Evolutionary conservation across 2,113 vertebrate species (phyloP).

Genomic region (Myotis lucifugus): DNA sequence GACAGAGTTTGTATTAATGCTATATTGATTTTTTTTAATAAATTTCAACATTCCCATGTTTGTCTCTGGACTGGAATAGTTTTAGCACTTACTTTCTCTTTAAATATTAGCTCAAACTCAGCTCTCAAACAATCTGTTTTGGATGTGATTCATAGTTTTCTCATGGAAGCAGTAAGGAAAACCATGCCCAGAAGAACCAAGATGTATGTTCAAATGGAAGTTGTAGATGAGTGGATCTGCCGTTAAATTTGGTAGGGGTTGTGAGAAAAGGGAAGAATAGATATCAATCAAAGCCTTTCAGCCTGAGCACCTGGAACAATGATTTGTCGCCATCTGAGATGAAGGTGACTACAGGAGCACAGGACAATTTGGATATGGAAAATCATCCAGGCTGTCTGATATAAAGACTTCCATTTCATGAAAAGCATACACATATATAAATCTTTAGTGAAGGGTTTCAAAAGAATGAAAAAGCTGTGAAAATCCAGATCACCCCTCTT

Average conservation of each 20-base stretch:
- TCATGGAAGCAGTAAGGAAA: slow-evolving; percentile 24
- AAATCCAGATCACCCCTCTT: not conserved
- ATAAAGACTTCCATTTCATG: not conserved
- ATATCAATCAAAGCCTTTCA: not conserved
- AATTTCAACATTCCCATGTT: not conserved
- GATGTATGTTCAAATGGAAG: not conserved
- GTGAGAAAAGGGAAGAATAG: not conserved
- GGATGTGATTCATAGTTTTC: not conserved
- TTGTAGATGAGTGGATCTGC: not conserved
- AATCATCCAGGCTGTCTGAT: not conserved
- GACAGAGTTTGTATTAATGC: not conserved
- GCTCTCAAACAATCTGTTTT: not conserved
- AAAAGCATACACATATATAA: not conserved
- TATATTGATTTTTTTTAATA: not conserved
- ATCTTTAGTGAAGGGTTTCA: slow-evolving; percentile 10
- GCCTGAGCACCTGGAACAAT: not conserved
- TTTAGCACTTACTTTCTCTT: not conserved
- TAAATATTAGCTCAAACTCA: not conserved
- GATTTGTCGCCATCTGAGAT: not conserved
- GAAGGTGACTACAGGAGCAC: not conserved
- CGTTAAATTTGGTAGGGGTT: not conserved
- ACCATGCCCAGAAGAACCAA: not conserved
- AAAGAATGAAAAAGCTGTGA: not conserved
- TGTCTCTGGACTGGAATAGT: not conserved
- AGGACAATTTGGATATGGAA: not conserved